Conservation (phyloP, 1,140 invertebrate species). For the Spodoptera frugiperda region DNA sequence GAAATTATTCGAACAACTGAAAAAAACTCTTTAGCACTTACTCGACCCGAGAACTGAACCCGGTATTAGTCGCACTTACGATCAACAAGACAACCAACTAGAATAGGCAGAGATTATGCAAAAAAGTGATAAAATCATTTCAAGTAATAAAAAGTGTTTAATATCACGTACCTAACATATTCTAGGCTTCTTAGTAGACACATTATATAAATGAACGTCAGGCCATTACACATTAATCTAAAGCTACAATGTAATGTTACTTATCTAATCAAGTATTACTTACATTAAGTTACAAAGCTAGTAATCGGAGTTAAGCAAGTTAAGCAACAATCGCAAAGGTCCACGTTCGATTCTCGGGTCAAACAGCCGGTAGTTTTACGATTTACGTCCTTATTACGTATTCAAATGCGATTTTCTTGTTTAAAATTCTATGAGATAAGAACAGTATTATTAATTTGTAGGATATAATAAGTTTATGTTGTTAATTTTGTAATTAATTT, state of each 20-base stretch:
- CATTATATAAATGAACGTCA: neutral
- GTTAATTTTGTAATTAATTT: slow-evolving; percentile 1
- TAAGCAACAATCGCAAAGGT: slow-evolving; percentile 59
- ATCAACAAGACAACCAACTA: no score
- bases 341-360: slow-evolving; percentile 59
- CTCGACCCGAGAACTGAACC: no score
- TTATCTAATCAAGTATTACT: slow-evolving; percentile 26
- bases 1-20: no score
- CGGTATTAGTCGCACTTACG: no score
- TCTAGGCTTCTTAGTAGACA: neutral
- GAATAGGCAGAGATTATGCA: no score
- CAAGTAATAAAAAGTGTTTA: no score
- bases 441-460: neutral
- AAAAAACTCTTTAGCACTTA: no score
- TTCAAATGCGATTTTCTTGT: slow-evolving; percentile 47
- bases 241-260: neutral
- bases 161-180: no score
- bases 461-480: neutral
- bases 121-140: no score
- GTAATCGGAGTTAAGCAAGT: slow-evolving; percentile 50
- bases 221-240: neutral
- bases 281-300: slow-evolving; percentile 30
- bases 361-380: slow-evolving; percentile 58
- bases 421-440: slow-evolving; percentile 5
- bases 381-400: slow-evolving; percentile 53